A percentile compares a stretch with the other conserved stretches of the same genome.
Evolutionary conservation across 2,113 vertebrate genomes (phyloP).

Genomic region (Neolamprologus sp.): DNA sequence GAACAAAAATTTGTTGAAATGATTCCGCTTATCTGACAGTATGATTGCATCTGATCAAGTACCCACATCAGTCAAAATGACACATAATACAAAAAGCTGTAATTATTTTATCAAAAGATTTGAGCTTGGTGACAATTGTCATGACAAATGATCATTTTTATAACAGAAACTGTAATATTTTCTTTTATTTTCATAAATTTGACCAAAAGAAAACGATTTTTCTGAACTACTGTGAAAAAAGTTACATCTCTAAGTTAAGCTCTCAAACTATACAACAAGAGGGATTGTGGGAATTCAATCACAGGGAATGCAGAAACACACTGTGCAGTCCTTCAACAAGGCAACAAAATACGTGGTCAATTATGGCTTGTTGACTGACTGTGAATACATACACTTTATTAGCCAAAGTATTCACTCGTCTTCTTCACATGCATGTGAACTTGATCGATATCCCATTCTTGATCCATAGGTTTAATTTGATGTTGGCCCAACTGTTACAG

Average conservation of each 20-base stretch:
- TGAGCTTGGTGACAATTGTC: neutral
- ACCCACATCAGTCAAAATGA: neutral
- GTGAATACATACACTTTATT: neutral
- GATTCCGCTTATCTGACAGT: neutral
- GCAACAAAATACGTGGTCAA: neutral
- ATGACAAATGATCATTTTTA: neutral
- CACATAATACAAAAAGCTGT: neutral
- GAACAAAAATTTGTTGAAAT: neutral
- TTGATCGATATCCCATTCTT: neutral
- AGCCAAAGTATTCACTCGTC: neutral
- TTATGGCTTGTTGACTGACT: neutral
- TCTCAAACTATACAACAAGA: neutral
- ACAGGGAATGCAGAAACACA: neutral
- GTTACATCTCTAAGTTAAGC: neutral
- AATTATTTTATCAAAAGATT: neutral
- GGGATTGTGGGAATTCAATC: neutral
- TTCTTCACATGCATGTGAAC: neutral
- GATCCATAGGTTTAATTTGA: neutral
- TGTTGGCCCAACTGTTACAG: neutral
- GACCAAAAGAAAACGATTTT: neutral
- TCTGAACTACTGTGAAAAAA: neutral
- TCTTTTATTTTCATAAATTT: neutral
- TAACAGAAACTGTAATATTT: neutral
- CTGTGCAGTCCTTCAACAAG: neutral
- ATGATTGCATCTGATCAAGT: neutral